A percentile compares a stretch with the other conserved stretches of the same genome.
phyloP scores from a whole-genome alignment of 1,140 invertebrate species.

The Drosophila pallidifrons region DNA sequence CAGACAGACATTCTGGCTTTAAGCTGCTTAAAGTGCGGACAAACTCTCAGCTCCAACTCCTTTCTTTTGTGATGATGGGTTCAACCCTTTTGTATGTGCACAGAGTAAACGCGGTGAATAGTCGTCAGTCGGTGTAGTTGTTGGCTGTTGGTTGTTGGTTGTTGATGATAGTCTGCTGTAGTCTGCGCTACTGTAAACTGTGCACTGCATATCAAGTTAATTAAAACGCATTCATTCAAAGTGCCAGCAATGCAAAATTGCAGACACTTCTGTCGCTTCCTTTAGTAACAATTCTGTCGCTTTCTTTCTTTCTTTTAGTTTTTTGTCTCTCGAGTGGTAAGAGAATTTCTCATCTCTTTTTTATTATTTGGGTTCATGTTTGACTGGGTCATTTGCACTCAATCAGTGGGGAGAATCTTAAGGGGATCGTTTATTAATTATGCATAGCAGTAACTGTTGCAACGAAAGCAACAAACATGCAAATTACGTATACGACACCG shows the following conservation, averaged over 20 bases:
- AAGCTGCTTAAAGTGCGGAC: conserved; percentile 13
- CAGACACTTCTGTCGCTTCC: conserved; percentile 39
- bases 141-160: neutral
- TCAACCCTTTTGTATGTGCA: conserved; percentile 6
- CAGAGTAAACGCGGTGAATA: neutral
- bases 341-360: neutral
- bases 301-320: neutral
- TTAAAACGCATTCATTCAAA: conserved; percentile 60
- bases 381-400: conserved; percentile 51
- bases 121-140: neutral
- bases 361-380: conserved; percentile 31
- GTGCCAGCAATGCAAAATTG: conserved; percentile 52
- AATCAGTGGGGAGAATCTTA: conserved; percentile 36
- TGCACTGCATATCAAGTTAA: conserved; percentile 55
- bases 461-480: conserved; percentile 34
- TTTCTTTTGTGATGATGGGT: neutral
- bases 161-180: neutral
- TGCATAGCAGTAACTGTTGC: conserved; percentile 12
- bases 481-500: conserved; percentile 49
- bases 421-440: conserved; percentile 50
- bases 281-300: conserved; percentile 6
- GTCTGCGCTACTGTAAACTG: conserved; percentile 13
- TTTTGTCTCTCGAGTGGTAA: conserved; percentile 17
- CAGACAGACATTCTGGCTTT: conserved; percentile 6
- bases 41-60: neutral